These are phyloP conservation scores for Drosophila sturtevanti DNA, from an alignment of 1,140 invertebrate genomes.

Conservation along the genomic window DNA sequence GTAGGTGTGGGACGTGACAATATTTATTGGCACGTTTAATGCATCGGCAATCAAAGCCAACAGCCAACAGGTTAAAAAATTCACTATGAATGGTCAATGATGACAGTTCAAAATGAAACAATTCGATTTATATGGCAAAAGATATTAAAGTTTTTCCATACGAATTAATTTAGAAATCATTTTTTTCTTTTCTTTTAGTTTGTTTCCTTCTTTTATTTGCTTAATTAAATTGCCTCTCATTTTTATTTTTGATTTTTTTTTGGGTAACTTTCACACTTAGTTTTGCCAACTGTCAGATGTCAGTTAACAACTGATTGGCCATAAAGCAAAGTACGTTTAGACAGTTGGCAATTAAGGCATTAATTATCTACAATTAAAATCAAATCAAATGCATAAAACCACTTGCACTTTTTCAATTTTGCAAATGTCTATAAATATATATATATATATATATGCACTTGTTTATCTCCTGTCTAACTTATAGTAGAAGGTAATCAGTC, in stretches of 20 bases:
- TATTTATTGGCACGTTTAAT: conserved; percentile 61
- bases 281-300: conserved; percentile 24
- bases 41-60: conserved; percentile 59
- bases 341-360: conserved; percentile 65
- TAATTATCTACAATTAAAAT: conserved; percentile 74
- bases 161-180: no score
- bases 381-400: conserved; percentile 62
- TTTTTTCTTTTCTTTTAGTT: conserved; percentile 19
- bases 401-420: conserved; percentile 25
- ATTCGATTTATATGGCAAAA: background rate
- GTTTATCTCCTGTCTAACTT: conserved; percentile 54
- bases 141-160: background rate
- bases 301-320: background rate
- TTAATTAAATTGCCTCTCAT: background rate
- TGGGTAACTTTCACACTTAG: conserved; percentile 51
- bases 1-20: conserved; percentile 61
- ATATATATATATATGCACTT: conserved; percentile 23
- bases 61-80: conserved; percentile 38
- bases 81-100: conserved; percentile 2
- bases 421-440: background rate
- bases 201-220: background rate
- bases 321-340: conserved; percentile 61
- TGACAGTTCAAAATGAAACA: background rate
- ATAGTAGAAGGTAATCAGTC: conserved; percentile 69
- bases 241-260: background rate